These are phyloP conservation scores for Apis cerana DNA, from an alignment of 1,140 invertebrate species.

Conservation along the genomic window DNA sequence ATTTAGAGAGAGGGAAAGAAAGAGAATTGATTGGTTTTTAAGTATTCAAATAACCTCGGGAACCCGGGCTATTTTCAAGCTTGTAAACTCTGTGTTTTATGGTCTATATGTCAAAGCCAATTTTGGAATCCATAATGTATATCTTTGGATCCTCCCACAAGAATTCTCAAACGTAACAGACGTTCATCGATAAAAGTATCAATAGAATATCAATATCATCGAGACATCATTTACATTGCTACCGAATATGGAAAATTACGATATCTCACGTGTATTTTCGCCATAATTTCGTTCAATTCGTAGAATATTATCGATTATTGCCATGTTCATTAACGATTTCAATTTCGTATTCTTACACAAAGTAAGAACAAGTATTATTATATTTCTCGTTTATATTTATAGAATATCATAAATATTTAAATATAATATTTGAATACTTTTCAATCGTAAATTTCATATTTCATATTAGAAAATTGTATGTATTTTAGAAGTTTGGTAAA, in stretches of 20 bases:
- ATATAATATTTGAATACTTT: no score
- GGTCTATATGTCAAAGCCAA: constrained; percentile 42
- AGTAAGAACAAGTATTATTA: background rate
- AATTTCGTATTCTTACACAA: background rate
- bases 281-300: background rate
- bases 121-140: constrained; percentile 42
- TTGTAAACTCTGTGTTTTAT: constrained; percentile 47
- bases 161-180: background rate
- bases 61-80: constrained; percentile 42
- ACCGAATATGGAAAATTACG: background rate
- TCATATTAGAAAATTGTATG: no score
- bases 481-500: no score
- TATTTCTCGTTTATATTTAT: no score
- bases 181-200: constrained; percentile 13
- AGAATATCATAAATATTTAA: no score
- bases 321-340: background rate
- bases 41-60: constrained; percentile 2
- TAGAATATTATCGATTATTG: background rate
- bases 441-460: no score
- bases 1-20: background rate
- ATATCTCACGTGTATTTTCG: background rate
- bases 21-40: constrained; percentile 12
- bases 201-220: background rate
- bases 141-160: constrained; percentile 20
- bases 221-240: background rate